Evolutionary conservation across 2,113 vertebrate genomes (phyloP).

Genomic region (Pseudolaguvia tuberculata): DNA sequence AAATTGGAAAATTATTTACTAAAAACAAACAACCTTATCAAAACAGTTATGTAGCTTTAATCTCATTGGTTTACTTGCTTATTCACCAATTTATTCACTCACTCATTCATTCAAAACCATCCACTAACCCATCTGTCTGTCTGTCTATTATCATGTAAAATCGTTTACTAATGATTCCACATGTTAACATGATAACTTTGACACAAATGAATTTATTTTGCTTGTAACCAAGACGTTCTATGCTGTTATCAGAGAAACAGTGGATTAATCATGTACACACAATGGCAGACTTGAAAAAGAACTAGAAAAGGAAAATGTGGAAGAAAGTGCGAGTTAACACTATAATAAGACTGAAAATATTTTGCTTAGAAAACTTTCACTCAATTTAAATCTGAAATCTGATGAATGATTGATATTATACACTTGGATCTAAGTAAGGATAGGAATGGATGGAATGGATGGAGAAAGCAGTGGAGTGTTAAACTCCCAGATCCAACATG

Average conservation of each 20-base stretch:
- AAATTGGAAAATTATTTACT: too few species aligned
- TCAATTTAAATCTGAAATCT: neutral
- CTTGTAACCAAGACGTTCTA: neutral
- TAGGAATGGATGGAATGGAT: neutral
- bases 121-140: neutral
- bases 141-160: neutral
- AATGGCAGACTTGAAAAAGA: neutral
- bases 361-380: constrained; percentile 17
- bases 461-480: constrained; percentile 3
- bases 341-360: constrained; percentile 2
- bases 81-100: too few species aligned
- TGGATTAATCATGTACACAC: neutral
- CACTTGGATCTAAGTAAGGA: constrained; percentile 10
- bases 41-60: neutral
- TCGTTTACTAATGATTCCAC: too few species aligned
- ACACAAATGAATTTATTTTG: neutral
- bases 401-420: constrained; percentile 4
- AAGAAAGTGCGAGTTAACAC: neutral
- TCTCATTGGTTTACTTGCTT: neutral
- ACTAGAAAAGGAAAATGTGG: neutral
- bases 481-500: neutral
- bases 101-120: too few species aligned
- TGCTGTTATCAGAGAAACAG: constrained; percentile 10
- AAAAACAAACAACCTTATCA: neutral
- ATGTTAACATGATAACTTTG: neutral